A percentile compares a stretch with the other conserved stretches of the same genome.
Conservation (phyloP, 2,797 vertebrate genomes). For the Vireo griseus region DNA sequence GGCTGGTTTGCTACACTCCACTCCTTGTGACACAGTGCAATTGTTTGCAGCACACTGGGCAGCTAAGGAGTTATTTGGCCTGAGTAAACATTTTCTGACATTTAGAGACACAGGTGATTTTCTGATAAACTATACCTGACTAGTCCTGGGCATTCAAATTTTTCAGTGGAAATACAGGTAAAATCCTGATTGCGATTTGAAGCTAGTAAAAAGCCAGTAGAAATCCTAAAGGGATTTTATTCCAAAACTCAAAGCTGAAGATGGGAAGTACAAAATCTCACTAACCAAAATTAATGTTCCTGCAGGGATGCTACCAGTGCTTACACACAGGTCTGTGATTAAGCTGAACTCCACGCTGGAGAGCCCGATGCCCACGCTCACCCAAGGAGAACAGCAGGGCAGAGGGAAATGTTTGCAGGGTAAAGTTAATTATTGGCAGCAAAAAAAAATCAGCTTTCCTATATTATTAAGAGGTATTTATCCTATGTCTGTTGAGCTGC, state of each 20-base stretch:
- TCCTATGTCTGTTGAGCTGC: not conserved
- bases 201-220: not conserved
- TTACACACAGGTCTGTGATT: not conserved
- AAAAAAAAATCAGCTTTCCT: not conserved
- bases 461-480: slow-evolving; percentile 16
- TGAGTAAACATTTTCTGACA: not conserved
- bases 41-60: not conserved
- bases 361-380: rapidly evolving
- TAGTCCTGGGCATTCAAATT: not conserved
- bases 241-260: not conserved
- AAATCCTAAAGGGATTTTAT: not conserved
- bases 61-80: not conserved
- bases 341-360: not conserved
- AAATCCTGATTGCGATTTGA: not conserved
- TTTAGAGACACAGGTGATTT: not conserved
- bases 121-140: not conserved
- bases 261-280: not conserved
- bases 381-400: not conserved
- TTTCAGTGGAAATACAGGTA: not conserved
- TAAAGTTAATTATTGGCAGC: not conserved
- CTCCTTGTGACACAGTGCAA: not conserved
- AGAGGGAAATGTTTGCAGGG: not conserved
- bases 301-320: not conserved
- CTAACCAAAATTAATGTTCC: rapidly evolving
- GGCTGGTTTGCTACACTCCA: not conserved